Evolutionary conservation across 2,888 invertebrate genomes (phyloP).

Genomic region (Nemapogon koenigi): DNA sequence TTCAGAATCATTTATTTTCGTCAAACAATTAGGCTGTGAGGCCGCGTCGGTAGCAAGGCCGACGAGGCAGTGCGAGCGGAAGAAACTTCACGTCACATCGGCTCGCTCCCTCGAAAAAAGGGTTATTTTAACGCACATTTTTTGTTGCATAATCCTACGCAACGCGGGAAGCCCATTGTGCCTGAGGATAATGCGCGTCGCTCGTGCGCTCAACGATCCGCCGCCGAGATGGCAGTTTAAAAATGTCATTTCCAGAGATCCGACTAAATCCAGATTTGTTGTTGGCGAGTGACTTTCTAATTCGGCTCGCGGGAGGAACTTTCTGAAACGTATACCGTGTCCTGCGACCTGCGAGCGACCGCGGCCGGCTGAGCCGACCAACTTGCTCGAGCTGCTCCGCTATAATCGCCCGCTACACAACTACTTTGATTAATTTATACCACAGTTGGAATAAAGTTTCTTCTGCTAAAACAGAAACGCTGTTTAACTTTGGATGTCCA

Average conservation of each 20-base stretch:
- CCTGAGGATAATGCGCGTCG: conserved; percentile 31
- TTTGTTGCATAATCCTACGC: conserved; percentile 49
- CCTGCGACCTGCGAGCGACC: conserved; percentile 51
- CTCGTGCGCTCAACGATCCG: conserved; percentile 29
- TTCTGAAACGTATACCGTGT: conserved; percentile 62
- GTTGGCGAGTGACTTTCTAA: conserved; percentile 56
- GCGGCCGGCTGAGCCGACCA: conserved; percentile 54
- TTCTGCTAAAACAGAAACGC: conserved; percentile 45
- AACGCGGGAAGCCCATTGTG: conserved; percentile 30
- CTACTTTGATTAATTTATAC: conserved; percentile 58
- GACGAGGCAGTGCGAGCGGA: conserved; percentile 31
- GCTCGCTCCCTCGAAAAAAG: conserved; percentile 36
- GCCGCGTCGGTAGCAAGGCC: conserved; percentile 40
- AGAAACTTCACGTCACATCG: conserved; percentile 51
- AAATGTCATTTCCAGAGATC: conserved; percentile 50
- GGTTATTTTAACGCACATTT: conserved; percentile 45
- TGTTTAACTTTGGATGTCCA: conserved; percentile 31
- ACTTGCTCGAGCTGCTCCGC: conserved; percentile 27
- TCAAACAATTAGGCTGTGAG: conserved; percentile 55
- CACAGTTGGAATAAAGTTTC: conserved; percentile 49
- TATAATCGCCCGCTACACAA: conserved; percentile 44
- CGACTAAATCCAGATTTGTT: conserved; percentile 56
- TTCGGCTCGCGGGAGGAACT: conserved; percentile 45
- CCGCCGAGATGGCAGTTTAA: conserved; percentile 35
- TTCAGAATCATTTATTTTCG: conserved; percentile 60